Evolutionary conservation across 2,888 invertebrate genomes (phyloP).

Genomic region (Euzetes globulus): DNA sequence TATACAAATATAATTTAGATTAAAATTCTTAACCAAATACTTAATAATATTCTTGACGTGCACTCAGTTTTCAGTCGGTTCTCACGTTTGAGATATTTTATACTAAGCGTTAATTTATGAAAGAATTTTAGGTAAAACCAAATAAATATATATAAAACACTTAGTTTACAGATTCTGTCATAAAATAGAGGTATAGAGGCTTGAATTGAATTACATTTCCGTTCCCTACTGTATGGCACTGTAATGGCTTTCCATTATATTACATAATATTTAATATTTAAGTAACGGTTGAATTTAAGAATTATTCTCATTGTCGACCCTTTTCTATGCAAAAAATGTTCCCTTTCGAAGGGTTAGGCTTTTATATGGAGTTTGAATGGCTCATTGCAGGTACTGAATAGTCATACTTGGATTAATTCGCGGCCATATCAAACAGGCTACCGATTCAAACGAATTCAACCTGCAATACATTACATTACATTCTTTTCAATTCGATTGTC

Average conservation of each 20-base stretch:
- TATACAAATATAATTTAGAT: not conserved
- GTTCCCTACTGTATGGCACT: constrained; percentile 16
- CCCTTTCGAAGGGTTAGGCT: not conserved
- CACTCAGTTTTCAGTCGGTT: not conserved
- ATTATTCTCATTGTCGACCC: constrained; percentile 10
- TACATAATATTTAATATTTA: constrained; percentile 21
- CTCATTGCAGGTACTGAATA: constrained; percentile 21
- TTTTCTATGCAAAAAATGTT: not conserved
- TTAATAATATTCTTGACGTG: no score
- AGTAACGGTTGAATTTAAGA: constrained; percentile 23
- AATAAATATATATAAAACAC: constrained; percentile 10
- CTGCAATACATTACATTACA: not conserved
- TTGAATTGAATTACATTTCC: constrained; percentile 8
- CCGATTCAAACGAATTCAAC: not conserved
- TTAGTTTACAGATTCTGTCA: constrained; percentile 7
- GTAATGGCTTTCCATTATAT: constrained; percentile 22
- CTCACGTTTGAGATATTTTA: not conserved
- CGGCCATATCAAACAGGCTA: not conserved
- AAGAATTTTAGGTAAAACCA: not conserved
- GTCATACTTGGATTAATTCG: constrained; percentile 22
- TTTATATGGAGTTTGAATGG: constrained; percentile 2
- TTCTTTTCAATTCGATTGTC: not conserved
- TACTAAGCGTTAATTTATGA: not conserved
- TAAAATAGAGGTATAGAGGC: not conserved
- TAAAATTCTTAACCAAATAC: not conserved